These are phyloP conservation scores for Orientallactaga bullata DNA, from an alignment of 2,113 vertebrate species.

Conservation along the genomic window DNA sequence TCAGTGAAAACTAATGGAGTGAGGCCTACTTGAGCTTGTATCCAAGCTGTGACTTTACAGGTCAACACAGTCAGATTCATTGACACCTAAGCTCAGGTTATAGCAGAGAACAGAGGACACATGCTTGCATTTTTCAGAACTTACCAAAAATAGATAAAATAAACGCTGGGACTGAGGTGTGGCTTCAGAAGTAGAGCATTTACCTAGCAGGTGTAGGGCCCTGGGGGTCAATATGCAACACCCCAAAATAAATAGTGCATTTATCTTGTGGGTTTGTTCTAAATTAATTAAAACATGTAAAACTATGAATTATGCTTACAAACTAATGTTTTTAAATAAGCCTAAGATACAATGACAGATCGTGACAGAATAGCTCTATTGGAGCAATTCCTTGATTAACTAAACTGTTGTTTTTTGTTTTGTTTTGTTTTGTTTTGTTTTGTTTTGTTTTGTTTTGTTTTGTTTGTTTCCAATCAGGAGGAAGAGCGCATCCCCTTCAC, in stretches of 20 bases:
- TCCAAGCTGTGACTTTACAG: background rate
- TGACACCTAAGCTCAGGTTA: background rate
- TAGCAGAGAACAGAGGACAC: background rate
- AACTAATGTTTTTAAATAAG: background rate
- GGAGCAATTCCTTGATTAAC: background rate
- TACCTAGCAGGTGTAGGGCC: background rate
- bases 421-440: too few species aligned
- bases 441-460: too few species aligned
- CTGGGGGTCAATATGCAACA: background rate
- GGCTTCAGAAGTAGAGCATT: background rate
- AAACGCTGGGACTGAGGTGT: background rate
- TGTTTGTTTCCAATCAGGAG: constrained; percentile 84
- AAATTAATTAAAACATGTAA: background rate
- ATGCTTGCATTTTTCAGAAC: background rate
- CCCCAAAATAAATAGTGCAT: background rate
- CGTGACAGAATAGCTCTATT: background rate
- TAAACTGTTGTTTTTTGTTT: background rate
- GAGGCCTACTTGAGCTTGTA: background rate
- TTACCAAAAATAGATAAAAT: background rate
- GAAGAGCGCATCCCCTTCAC: constrained; percentile 94
- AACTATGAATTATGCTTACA: background rate
- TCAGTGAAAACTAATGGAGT: background rate
- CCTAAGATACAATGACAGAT: background rate
- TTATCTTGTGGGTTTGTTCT: background rate
- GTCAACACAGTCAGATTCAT: background rate